A percentile compares a stretch with the other conserved stretches of the same genome.
phyloP scores from a whole-genome alignment of 2,797 vertebrate species.

The Liparis tanakae region DNA sequence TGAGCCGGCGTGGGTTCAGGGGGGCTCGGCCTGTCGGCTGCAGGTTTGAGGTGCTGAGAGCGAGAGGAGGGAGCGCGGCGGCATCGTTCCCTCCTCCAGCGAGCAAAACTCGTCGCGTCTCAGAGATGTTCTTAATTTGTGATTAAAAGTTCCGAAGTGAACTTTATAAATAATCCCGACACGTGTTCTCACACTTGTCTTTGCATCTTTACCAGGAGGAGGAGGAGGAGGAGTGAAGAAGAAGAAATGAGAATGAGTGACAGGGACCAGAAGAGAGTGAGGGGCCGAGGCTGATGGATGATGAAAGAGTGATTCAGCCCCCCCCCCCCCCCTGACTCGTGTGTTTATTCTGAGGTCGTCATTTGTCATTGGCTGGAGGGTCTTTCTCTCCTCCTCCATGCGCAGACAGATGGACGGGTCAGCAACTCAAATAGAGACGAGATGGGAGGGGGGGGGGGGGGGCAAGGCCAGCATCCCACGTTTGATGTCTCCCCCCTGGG shows the following conservation, averaged over 20 bases:
- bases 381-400: constrained; percentile 70
- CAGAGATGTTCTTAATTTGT: background rate
- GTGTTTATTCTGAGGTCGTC: constrained; percentile 80
- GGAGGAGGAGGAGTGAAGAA: background rate
- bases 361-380: constrained; percentile 74
- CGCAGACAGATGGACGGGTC: constrained; percentile 75
- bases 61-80: too few relatives aligned
- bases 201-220: background rate
- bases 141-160: background rate
- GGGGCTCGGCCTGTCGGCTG: too few relatives aligned
- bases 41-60: too few relatives aligned
- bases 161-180: background rate
- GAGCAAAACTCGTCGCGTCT: constrained; percentile 1
- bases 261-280: constrained; percentile 54
- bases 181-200: background rate
- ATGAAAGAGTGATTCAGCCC: constrained; percentile 77
- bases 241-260: constrained; percentile 40
- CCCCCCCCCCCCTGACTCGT: constrained; percentile 47
- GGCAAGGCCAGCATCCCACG: constrained; percentile 75
- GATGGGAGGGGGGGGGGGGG: constrained; percentile 9
- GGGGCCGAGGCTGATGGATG: constrained; percentile 63
- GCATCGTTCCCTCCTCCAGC: too few relatives aligned
- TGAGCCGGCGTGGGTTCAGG: too few relatives aligned
- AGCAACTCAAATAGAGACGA: constrained; percentile 75
- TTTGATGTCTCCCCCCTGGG: constrained; percentile 81